Percentiles rank a stretch among this genome's conserved stretches.
Conservation (phyloP, 2,113 vertebrate genomes). For the Alligator mississippiensis region DNA sequence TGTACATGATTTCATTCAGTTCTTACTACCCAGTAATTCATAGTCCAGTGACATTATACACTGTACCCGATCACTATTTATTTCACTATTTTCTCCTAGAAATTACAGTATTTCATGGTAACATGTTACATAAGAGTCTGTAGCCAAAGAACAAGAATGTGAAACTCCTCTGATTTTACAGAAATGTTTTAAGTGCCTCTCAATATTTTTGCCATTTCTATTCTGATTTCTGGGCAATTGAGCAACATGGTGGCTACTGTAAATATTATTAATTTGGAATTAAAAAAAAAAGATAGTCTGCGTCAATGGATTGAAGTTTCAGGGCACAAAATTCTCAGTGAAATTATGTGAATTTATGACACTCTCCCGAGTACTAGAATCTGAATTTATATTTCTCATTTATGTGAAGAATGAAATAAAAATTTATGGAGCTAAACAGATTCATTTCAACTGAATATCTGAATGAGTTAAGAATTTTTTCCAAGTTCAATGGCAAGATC, state of each 20-base stretch:
- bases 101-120: neutral
- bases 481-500: neutral
- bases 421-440: neutral
- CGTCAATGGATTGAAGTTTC: neutral
- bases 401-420: neutral
- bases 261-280: neutral
- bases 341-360: no score
- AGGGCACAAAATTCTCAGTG: neutral
- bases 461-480: neutral
- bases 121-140: neutral
- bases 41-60: neutral
- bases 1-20: neutral
- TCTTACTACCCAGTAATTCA: neutral
- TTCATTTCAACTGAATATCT: accelerated
- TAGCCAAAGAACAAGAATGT: accelerated
- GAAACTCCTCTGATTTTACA: neutral
- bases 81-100: accelerated
- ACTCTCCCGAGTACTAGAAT: neutral
- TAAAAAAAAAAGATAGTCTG: neutral
- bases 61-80: neutral
- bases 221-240: neutral
- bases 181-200: neutral
- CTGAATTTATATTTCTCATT: neutral
- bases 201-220: neutral
- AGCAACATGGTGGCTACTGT: neutral